These are phyloP conservation scores for Calliphora vomitoria DNA, from an alignment of 2,888 invertebrate genomes.

Conservation along the genomic window DNA sequence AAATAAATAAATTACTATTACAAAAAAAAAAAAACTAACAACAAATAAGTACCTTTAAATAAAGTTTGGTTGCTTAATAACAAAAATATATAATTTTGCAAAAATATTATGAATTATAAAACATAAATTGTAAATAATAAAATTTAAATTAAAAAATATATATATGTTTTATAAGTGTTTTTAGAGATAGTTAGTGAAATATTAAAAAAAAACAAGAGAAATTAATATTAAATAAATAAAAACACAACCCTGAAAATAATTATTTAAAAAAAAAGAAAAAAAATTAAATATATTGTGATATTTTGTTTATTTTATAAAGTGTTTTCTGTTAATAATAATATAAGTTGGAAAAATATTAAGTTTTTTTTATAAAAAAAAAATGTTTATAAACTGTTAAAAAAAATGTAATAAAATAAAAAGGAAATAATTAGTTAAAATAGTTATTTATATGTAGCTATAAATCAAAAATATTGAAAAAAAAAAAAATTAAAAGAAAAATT, in stretches of 20 bases:
- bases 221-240: slow-evolving; percentile 25
- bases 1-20: slow-evolving; percentile 17
- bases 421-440: background rate
- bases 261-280: slow-evolving; percentile 45
- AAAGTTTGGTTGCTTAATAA: slow-evolving; percentile 11
- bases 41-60: slow-evolving; percentile 56
- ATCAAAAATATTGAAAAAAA: slow-evolving; percentile 28
- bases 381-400: slow-evolving; percentile 34
- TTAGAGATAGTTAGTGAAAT: slow-evolving; percentile 77
- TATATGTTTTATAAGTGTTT: slow-evolving; percentile 80
- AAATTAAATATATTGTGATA: slow-evolving; percentile 79
- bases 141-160: slow-evolving; percentile 54
- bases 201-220: slow-evolving; percentile 30
- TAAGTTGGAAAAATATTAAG: slow-evolving; percentile 19
- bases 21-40: slow-evolving; percentile 27
- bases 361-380: slow-evolving; percentile 50
- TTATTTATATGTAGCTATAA: background rate
- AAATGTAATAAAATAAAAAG: too few relatives aligned
- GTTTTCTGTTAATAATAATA: slow-evolving; percentile 18
- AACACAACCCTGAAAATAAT: slow-evolving; percentile 23
- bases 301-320: slow-evolving; percentile 72
- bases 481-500: slow-evolving; percentile 25
- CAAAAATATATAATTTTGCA: background rate
- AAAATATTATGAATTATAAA: background rate
- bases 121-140: slow-evolving; percentile 35